Evolutionary conservation across 92 coral and sea anemone species (phyloP).

Genomic region (Zoanthus gigantus): DNA sequence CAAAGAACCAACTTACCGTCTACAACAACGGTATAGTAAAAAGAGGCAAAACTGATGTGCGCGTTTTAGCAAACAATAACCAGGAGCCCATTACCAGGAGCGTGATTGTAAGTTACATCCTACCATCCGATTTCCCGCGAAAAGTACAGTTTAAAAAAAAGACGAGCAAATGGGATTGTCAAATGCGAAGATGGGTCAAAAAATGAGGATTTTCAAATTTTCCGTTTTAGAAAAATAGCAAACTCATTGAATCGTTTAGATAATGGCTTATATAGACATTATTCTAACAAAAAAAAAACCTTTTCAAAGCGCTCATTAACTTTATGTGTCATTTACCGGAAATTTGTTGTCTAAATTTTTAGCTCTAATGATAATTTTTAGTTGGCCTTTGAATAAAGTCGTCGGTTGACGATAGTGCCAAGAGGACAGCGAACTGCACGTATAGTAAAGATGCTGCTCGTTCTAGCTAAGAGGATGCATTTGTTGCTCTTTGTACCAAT

Average conservation of each 20-base stretch:
- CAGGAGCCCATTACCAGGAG: too few relatives aligned
- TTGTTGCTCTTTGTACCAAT: constrained; percentile 1
- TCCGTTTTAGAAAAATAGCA: not conserved
- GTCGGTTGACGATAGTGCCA: not conserved
- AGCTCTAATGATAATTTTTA: not conserved
- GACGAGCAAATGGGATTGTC: not conserved
- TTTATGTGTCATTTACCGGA: constrained; percentile 27
- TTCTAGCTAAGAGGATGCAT: not conserved
- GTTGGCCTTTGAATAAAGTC: not conserved
- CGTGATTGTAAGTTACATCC: too few relatives aligned
- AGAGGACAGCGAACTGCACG: not conserved
- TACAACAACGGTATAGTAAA: too few relatives aligned
- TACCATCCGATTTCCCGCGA: too few relatives aligned
- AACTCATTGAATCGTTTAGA: not conserved
- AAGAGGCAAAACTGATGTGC: too few relatives aligned
- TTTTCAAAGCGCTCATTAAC: not conserved
- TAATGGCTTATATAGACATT: not conserved
- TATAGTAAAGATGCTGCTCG: not conserved
- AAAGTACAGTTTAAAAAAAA: not conserved
- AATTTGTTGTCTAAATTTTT: not conserved
- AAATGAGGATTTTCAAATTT: too few relatives aligned
- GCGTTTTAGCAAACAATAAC: too few relatives aligned
- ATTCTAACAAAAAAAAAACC: not conserved
- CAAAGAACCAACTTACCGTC: too few relatives aligned
- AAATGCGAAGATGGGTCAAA: not conserved